Evolutionary conservation across 2,888 invertebrate genomes (phyloP), one percentile per base, ranked within the genome.

Genomic region (Stratiomys singularior): DNA sequence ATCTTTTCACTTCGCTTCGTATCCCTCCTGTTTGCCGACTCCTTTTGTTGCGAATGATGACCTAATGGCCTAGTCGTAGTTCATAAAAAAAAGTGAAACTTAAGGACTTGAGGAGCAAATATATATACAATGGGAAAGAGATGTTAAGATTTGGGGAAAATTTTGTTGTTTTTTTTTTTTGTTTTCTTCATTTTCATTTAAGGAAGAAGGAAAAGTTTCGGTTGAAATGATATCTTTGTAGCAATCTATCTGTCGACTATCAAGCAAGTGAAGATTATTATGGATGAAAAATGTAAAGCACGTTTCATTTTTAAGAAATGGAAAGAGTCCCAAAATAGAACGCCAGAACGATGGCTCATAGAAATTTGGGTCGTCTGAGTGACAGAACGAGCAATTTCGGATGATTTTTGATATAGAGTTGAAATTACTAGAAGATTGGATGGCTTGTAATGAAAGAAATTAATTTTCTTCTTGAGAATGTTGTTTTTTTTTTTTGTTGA

Each of bases 21-120:
- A 37, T 37, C 37, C 9, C 37, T 37, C 37, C 37, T 37, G 5
- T 37, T 9, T 37, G 5, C 37, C 37, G 5, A 9, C 9, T 37
- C 5, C 37, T 9, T 5, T 5, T 3, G 37, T 5, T 5, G 15
- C 4, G 15, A 52, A 9, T n/a, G 18, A 52, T 18, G 52, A 52
- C 52, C 52, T 52, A 52, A 52, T 52, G 15, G 52, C 52, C 52
- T 52, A 52, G 52, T 52, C 52, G 52, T 52, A 52, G 52, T 52
- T 52, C 52, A 52, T 52, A 18, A 18, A 52, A 44, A 13, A 52
- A 52, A 52, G 18, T 18, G 52, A 52, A 52, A 52, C 52, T 52
- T 52, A 52, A 13, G 52, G 52, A 18, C 52, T n/a, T 18, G 52
- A 52, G 15, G 15, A 52, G n/a, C 52, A 52, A 52, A 52, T 52